A percentile compares a stretch with the other conserved stretches of the same genome.
Conservation (phyloP, 2,797 vertebrate genomes). For the Anolis apletophallus region DNA sequence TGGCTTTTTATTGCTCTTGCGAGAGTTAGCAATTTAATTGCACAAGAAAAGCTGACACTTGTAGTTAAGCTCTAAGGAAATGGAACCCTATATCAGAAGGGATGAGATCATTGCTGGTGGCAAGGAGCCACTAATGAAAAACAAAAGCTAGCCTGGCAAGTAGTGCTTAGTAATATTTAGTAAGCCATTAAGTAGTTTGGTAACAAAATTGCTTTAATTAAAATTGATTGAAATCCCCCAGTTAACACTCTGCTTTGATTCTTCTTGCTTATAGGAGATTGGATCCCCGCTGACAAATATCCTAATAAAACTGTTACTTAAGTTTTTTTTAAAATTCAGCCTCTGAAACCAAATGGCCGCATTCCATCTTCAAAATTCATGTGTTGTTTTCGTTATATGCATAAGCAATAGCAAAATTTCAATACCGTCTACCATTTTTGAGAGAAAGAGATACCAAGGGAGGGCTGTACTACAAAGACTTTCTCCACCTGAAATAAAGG, state of each 20-base stretch:
- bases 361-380: constrained; percentile 3
- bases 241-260: constrained; percentile 36
- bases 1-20: constrained; percentile 26
- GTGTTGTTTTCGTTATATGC: not conserved
- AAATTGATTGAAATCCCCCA: constrained; percentile 38
- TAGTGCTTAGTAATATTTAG: constrained; percentile 45
- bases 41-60: constrained; percentile 45
- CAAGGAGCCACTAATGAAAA: constrained; percentile 29
- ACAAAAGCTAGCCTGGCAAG: constrained; percentile 17
- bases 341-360: not conserved
- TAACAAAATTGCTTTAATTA: constrained; percentile 30
- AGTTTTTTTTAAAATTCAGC: constrained; percentile 24
- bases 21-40: constrained; percentile 45
- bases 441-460: not conserved
- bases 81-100: constrained; percentile 21
- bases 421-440: not conserved
- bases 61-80: constrained; percentile 29
- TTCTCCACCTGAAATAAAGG: constrained; percentile 26
- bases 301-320: constrained; percentile 40
- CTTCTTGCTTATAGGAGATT: constrained; percentile 19
- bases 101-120: constrained; percentile 26
- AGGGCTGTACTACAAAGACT: not conserved
- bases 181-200: constrained; percentile 38
- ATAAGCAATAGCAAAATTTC: constrained; percentile 29
- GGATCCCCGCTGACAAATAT: constrained; percentile 12